Conservation (phyloP, 2,113 vertebrate species). For the Manacus vitellinus region DNA sequence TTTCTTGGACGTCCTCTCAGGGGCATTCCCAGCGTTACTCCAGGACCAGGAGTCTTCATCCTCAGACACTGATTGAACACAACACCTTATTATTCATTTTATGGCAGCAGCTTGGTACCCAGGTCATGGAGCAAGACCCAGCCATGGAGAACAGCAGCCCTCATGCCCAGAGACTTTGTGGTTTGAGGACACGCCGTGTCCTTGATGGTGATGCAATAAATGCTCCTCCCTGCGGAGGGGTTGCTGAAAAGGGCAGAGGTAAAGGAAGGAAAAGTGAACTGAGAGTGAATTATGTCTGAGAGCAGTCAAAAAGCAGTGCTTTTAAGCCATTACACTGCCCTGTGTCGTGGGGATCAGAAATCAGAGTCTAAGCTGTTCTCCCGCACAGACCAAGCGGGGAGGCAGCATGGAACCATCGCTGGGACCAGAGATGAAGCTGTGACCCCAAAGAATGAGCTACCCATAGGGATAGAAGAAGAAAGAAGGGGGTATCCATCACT, state of each 20-base stretch:
- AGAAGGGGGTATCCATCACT: background rate
- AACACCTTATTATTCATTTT: background rate
- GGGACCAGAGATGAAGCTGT: background rate
- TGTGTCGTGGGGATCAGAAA: background rate
- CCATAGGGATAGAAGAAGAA: background rate
- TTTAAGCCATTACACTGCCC: background rate
- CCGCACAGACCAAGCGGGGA: background rate
- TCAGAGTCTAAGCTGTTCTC: background rate
- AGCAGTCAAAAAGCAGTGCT: background rate
- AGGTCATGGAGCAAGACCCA: background rate
- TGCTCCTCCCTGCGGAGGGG: rapidly evolving
- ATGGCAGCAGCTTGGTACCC: background rate
- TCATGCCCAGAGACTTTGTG: background rate
- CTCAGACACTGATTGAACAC: background rate
- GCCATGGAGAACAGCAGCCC: background rate
- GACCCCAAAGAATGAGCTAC: background rate
- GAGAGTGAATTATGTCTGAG: background rate
- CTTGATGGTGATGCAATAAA: background rate
- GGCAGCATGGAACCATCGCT: background rate
- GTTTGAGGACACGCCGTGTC: background rate
- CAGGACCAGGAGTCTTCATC: background rate
- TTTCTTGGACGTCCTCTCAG: background rate
- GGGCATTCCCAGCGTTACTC: rapidly evolving
- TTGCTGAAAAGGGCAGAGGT: background rate
- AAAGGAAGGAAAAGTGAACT: background rate